phyloP scores from a whole-genome alignment of 2,113 vertebrate genomes.

The Stictonetta naevosa region DNA sequence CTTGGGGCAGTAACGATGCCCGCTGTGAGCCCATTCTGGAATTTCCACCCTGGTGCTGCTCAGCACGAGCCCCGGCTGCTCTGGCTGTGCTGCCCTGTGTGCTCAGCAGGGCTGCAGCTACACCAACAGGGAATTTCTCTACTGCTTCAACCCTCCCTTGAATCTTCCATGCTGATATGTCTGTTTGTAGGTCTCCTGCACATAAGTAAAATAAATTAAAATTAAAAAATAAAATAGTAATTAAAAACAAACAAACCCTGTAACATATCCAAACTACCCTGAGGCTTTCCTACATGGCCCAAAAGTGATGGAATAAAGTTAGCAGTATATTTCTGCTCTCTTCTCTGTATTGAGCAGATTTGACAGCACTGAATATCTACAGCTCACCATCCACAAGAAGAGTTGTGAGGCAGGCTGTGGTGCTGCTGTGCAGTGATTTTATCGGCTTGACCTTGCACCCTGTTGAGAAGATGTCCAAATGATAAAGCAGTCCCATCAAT shows the following conservation, averaged over 20 bases:
- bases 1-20: not conserved
- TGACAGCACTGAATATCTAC: rapidly evolving
- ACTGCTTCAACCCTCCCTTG: not conserved
- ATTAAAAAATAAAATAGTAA: too few relatives aligned
- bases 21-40: not conserved
- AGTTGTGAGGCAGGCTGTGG: not conserved
- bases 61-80: rapidly evolving
- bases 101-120: rapidly evolving
- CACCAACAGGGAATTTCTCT: not conserved
- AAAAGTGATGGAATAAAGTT: not conserved
- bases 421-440: rapidly evolving
- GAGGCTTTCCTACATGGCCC: not conserved
- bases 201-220: too few relatives aligned
- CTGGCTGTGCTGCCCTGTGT: not conserved
- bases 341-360: rapidly evolving
- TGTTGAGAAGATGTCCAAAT: not conserved
- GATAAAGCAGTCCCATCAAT: not conserved
- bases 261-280: not conserved
- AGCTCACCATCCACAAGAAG: rapidly evolving
- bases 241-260: too few relatives aligned
- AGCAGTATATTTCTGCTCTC: rapidly evolving
- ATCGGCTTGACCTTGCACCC: not conserved
- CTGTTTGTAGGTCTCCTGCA: not conserved
- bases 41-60: rapidly evolving
- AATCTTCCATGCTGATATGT: rapidly evolving